Base-by-base conservation (phyloP, 1,140 invertebrate genomes). In the Heliconius melpomene region DNA sequence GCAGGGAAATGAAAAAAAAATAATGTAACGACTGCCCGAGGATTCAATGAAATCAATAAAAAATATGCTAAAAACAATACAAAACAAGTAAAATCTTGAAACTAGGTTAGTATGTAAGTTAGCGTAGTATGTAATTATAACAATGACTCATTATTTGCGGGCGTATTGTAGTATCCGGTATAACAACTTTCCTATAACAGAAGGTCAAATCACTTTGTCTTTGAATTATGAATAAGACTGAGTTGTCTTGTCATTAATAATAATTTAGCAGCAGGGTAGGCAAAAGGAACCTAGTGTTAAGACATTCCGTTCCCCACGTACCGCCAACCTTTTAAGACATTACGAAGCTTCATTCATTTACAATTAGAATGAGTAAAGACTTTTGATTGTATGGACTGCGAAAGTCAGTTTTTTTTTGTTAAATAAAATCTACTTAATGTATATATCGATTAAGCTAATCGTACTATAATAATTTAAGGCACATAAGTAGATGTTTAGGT, bases 141-240 rank as follows among this genome's bases (percentile, higher is more conserved):
- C 26, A 66, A n/a, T 66, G 60, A 66, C 23, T 66, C 60, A 29
- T 23, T 57, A 57, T 66, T 29, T 66, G 60, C 29, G 26, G 23
- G 60, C 60, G 29, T 36, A 36, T 36, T 36, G 32, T 29, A 66
- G 60, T 66, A 66, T 66, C 60, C 60, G 60, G 60, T 66, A 66
- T 66, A 26, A 66, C 60, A 66, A 66, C 60, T 66, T 66, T 66
- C 26, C 60, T 29, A 66, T 29, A 66, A 57, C 20, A 57, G 23
- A 66, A 66, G 60, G 60, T 29, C 60, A 66, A 26, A 66, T 66
- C 60, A 66, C 23, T 66, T 66, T 46, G 13, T 11, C 40, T 66
- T 23, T 66, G 23, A 66, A 26, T 8, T 26, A 9, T 29, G 26
- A 66, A 66, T 66, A 66, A 66, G 60, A 26, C 23, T 16, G 18